Base-by-base conservation (phyloP, 2,888 invertebrate species). In the Gnatocerus cornutus region DNA sequence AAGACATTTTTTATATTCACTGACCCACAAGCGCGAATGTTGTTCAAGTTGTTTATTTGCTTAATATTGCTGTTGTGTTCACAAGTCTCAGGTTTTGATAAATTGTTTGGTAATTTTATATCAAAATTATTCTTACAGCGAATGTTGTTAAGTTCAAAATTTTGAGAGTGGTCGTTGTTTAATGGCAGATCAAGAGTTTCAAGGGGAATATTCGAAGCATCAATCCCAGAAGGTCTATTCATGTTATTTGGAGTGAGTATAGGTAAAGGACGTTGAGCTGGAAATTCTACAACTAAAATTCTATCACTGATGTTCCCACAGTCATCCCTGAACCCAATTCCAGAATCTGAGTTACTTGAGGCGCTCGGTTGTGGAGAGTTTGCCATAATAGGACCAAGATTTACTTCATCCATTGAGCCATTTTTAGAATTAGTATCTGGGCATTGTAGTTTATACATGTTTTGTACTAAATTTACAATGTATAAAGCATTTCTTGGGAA, bases 291-390 rank as follows among this genome's bases (percentile, higher is more conserved):
- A 0, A 93, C 90, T 30, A 93, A 83, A 77, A 94, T 94, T 68
- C 94, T 87, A 82, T 94, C 95, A 0, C 93, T 93, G 58, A 94
- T 91, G 79, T 93, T 93, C 7, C 93, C 90, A 77, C 93, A 93
- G 78, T 97, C 96, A 78, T 96, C 96, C 73, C 95, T 91, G 79
- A 97, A 97, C 0, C 97, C 97, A 70, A 98, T 96, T 0, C 98
- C 97, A 0, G 97, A 97, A 83, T 98, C 98, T 65, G 96, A 96
- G 83, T 97, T 97, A 77, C 96, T 96, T 0, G 96, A 96, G 13
- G 94, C 93, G 81, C 94, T 95, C 0, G 94, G 95, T 76, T 95
- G 95, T 0, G 95, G 95, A 0, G 95, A 95, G 78, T 93, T 91
- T 0, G 93, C 92, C 0, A 90, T 85, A 48, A 89, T 86, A 62